Conservation (phyloP, 2,888 invertebrate genomes). For the Volucella bombylans region DNA sequence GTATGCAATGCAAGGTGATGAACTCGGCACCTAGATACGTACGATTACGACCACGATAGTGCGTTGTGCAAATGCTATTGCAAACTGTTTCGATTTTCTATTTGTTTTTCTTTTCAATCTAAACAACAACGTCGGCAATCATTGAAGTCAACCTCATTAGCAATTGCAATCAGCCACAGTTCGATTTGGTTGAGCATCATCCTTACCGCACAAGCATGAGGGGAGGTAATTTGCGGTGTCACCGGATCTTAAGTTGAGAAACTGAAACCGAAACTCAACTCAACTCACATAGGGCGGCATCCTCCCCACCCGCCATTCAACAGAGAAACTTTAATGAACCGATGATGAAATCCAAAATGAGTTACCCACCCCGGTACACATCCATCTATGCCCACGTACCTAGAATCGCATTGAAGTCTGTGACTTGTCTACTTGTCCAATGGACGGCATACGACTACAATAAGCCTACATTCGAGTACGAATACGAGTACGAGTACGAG, state of each 20-base stretch:
- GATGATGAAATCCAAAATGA: too few species aligned
- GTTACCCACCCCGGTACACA: too few species aligned
- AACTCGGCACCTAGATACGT: constrained; percentile 20
- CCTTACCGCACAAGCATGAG: constrained; percentile 16
- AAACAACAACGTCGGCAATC: constrained; percentile 24
- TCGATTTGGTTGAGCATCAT: constrained; percentile 57
- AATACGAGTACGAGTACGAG: too few species aligned
- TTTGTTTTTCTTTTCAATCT: too few species aligned
- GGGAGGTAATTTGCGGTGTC: constrained; percentile 61
- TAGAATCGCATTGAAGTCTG: too few species aligned
- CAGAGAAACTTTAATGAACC: not conserved
- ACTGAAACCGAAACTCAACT: not conserved
- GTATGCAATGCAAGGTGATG: constrained; percentile 41
- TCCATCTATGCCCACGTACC: too few species aligned
- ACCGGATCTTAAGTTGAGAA: constrained; percentile 64
- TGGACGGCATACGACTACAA: too few species aligned
- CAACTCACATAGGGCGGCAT: too few species aligned
- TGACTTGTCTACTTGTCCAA: too few species aligned
- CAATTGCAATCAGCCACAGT: constrained; percentile 35
- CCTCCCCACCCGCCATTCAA: not conserved
- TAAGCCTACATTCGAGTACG: too few species aligned
- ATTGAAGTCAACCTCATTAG: constrained; percentile 52
- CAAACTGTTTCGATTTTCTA: not conserved
- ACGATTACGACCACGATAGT: not conserved
- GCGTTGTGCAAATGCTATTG: not conserved